Conservation (phyloP, 1,140 invertebrate genomes). For the Leptoteleia sp. region DNA sequence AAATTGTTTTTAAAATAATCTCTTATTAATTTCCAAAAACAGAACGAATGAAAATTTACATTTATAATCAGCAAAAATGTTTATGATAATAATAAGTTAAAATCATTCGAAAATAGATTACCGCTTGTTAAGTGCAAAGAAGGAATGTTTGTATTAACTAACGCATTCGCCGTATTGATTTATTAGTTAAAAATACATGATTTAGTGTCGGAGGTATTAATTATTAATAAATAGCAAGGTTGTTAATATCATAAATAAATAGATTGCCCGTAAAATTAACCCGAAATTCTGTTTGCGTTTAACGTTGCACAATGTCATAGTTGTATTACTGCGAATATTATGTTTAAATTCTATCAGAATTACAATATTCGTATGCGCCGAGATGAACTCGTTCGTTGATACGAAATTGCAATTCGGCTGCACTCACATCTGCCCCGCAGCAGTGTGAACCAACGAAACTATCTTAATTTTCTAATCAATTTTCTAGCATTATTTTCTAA, state of each 20-base stretch:
- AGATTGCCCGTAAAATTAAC: slow-evolving; percentile 24
- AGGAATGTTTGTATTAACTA: too few species aligned
- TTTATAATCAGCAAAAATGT: too few species aligned
- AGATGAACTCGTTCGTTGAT: slow-evolving; percentile 19
- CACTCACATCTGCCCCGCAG: slow-evolving; percentile 20
- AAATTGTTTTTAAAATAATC: too few species aligned
- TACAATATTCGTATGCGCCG: slow-evolving; percentile 24
- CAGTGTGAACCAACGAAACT: slow-evolving; percentile 32
- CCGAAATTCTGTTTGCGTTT: slow-evolving; percentile 22
- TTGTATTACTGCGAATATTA: slow-evolving; percentile 14
- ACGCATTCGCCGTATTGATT: too few species aligned
- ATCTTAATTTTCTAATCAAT: slow-evolving; percentile 47
- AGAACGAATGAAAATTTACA: too few species aligned
- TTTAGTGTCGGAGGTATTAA: not conserved
- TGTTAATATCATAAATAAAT: slow-evolving; percentile 14
- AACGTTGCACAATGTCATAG: slow-evolving; percentile 27
- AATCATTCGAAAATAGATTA: too few species aligned
- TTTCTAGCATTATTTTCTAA: slow-evolving; percentile 58
- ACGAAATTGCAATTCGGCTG: slow-evolving; percentile 23
- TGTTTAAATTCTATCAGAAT: slow-evolving; percentile 26
- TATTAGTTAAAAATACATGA: too few species aligned
- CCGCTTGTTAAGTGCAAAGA: too few species aligned
- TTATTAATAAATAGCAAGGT: slow-evolving; percentile 12
- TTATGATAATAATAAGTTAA: too few species aligned
- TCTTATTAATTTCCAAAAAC: too few species aligned